These are phyloP conservation scores for Leptopterna dolabrata DNA, from an alignment of 2,888 invertebrate genomes.

Conservation along the genomic window DNA sequence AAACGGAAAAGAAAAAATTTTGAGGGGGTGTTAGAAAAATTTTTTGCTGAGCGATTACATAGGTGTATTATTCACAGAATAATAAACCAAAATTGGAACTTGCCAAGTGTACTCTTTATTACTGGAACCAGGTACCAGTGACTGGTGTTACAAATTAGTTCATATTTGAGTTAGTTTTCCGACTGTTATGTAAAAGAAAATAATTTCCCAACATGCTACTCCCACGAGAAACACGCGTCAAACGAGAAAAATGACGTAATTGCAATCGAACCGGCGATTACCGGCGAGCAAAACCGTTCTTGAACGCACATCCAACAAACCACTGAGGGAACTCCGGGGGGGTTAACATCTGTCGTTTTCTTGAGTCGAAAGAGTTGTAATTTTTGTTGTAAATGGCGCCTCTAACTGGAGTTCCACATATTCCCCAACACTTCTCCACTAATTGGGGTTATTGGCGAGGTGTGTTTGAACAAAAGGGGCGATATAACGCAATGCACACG, in stretches of 20 bases:
- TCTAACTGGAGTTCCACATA: not conserved
- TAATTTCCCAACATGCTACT: not conserved
- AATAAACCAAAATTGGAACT: no score
- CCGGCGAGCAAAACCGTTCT: not conserved
- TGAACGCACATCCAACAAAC: not conserved
- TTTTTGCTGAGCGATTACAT: no score
- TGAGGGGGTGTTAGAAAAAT: no score
- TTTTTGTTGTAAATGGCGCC: constrained; percentile 3
- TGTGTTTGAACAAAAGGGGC: not conserved
- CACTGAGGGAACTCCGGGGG: not conserved
- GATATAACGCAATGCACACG: not conserved
- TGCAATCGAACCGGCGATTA: constrained; percentile 8
- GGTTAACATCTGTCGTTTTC: not conserved
- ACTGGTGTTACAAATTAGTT: no score
- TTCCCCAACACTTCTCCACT: not conserved
- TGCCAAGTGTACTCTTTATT: no score
- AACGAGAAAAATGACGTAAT: not conserved
- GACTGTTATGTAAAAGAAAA: no score
- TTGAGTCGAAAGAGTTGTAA: not conserved
- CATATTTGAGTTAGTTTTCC: no score
- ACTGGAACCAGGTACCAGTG: no score
- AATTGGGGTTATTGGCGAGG: constrained; percentile 11
- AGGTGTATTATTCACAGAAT: no score
- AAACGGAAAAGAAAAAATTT: no score
- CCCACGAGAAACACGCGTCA: not conserved